phyloP scores from a whole-genome alignment of 2,113 vertebrate genomes.

The Vidua chalybeata region DNA sequence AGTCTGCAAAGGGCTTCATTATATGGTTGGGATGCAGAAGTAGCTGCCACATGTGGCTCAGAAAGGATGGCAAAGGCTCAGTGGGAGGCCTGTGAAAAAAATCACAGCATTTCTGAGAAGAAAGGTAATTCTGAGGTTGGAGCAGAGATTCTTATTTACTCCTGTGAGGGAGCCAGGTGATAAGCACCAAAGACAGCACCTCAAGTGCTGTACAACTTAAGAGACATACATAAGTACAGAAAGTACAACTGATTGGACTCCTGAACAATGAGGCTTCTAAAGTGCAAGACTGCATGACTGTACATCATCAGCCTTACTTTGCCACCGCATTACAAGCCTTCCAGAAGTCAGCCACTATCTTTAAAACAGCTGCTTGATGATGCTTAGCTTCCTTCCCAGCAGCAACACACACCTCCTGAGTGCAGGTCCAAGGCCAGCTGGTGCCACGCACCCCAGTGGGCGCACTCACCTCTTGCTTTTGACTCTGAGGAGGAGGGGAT shows the following conservation, averaged over 20 bases:
- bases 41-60: not conserved
- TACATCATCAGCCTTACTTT: not conserved
- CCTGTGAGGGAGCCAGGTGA: not conserved
- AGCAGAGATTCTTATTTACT: not conserved
- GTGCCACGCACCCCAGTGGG: rapidly evolving
- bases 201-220: not conserved
- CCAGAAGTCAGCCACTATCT: not conserved
- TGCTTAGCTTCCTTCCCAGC: not conserved
- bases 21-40: not conserved
- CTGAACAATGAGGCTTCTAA: not conserved
- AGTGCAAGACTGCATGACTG: not conserved
- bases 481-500: slow-evolving; percentile 76
- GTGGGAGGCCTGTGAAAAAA: not conserved
- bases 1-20: not conserved
- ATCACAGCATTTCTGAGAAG: not conserved
- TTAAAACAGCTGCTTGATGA: not conserved
- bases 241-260: not conserved
- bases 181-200: not conserved
- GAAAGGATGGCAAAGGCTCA: not conserved
- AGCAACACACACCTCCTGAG: not conserved
- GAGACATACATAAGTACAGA: not conserved
- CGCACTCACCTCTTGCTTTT: slow-evolving; percentile 82
- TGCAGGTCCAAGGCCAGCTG: not conserved
- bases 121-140: not conserved
- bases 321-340: not conserved